phyloP scores from a whole-genome alignment of 2,113 vertebrate genomes.

The Panthera tigris region DNA sequence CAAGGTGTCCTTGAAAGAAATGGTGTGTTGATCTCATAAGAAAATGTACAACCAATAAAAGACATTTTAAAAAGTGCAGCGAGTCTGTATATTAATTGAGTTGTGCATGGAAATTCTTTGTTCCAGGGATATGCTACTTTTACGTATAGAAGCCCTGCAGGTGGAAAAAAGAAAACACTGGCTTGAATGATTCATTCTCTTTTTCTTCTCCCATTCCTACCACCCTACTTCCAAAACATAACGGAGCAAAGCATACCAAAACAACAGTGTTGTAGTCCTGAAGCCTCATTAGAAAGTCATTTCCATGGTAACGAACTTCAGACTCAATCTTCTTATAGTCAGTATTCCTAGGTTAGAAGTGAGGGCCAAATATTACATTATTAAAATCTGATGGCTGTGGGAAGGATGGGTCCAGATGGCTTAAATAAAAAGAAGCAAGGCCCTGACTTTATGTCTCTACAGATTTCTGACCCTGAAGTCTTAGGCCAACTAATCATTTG shows the following conservation, averaged over 20 bases:
- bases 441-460: slow-evolving; percentile 67
- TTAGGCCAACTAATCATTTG: slow-evolving; percentile 43
- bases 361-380: slow-evolving; percentile 71
- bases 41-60: slow-evolving; percentile 85
- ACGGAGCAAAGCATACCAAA: not conserved
- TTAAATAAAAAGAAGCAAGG: slow-evolving; percentile 79
- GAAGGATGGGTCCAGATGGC: slow-evolving; percentile 76
- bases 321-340: slow-evolving; percentile 50
- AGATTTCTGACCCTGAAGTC: slow-evolving; percentile 39
- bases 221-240: not conserved
- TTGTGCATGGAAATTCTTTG: not conserved
- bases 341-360: slow-evolving; percentile 54
- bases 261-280: not conserved
- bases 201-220: not conserved
- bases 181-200: not conserved
- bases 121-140: not conserved
- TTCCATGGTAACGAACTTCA: slow-evolving; percentile 67
- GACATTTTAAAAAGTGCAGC: slow-evolving; percentile 67
- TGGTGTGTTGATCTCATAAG: slow-evolving; percentile 77
- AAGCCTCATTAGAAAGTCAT: slow-evolving; percentile 63
- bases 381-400: slow-evolving; percentile 79
- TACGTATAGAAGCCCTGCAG: not conserved
- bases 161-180: not conserved
- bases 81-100: slow-evolving; percentile 51
- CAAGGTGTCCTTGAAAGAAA: slow-evolving; percentile 76